Base-by-base conservation (phyloP, 2,888 invertebrate species). In the Oligia latruncula region DNA sequence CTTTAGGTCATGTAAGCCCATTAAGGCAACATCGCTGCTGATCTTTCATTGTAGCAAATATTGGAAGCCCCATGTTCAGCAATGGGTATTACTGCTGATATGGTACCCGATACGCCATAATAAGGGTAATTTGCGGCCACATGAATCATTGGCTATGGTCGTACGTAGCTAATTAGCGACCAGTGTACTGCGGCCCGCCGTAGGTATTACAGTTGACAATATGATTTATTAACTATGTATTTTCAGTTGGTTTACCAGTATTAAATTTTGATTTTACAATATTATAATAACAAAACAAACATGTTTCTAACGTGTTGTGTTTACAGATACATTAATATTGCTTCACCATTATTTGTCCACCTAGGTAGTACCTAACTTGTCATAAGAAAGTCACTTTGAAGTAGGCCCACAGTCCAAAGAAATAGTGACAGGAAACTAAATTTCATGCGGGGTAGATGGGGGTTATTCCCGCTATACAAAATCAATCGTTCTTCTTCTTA, bases 151-250 rank as follows among this genome's bases (percentile, higher is more conserved):
- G 52, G n/a, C 62, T 65, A 29, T 78, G 29, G 43, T 11, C n/a
- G 49, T 66, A 66, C 65, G 72, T 64, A 83, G 71, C 72, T 84
- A 86, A 83, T 86, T 86, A 82, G 65, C 43, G 29, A 78, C 49
- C 68, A 29, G 52, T 67, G 62, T 35, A 71, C 20, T 46, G 40
- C 23, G 15, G 2, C 17, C 60, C 46, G 15, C 17, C 8, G 35
- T 74, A n/a, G n/a, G n/a, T n/a, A 80, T 67, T 58, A 85, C 17
- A 70, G 55, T 71, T 70, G 72, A 62, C 65, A 85, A 58, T 73
- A 35, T 81, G 66, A 83, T 71, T 66, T 72, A 81, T 81, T 55
- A 49, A n/a, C 55, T 77, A 66, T n/a, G n/a, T n/a, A n/a, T 73
- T 81, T 76, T 81, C 46, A 65, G 71, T 65, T 71, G 60, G 55